Percentiles rank a stretch among this genome's conserved stretches.
Evolutionary conservation across 1,140 invertebrate species (phyloP).

Genomic region (Trinorchestia longiramus): DNA sequence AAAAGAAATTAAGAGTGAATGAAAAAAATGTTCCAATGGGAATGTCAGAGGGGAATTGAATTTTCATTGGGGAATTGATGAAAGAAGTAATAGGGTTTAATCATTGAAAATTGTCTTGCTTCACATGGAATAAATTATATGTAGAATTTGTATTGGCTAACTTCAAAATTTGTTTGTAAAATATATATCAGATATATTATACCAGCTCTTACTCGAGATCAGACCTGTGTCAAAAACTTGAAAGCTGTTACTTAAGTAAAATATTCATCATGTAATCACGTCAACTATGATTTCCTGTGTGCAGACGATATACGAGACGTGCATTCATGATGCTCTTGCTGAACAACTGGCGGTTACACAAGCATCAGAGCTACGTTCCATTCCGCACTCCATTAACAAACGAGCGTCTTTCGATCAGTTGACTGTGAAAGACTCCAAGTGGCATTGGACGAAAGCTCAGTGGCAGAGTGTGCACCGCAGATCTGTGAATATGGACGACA

Average conservation of each 20-base stretch:
- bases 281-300: neutral
- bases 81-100: too few species aligned
- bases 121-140: too few species aligned
- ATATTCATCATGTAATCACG: neutral
- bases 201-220: too few species aligned
- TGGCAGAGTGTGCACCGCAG: neutral
- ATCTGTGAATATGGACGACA: neutral
- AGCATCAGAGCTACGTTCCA: neutral
- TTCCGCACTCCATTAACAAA: neutral
- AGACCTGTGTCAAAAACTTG: too few species aligned
- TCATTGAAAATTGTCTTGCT: too few species aligned
- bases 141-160: too few species aligned
- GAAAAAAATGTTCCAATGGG: too few species aligned
- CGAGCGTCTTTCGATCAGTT: neutral
- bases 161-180: too few species aligned
- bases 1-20: too few species aligned
- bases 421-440: neutral
- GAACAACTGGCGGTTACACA: neutral
- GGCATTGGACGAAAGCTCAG: conserved; percentile 14
- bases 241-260: neutral
- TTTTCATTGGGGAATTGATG: too few species aligned
- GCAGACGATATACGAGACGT: conserved; percentile 40
- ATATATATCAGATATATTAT: too few species aligned
- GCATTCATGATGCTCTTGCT: neutral
- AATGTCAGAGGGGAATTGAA: too few species aligned